Base-by-base conservation (phyloP, 2,113 vertebrate species). In the Puma concolor region DNA sequence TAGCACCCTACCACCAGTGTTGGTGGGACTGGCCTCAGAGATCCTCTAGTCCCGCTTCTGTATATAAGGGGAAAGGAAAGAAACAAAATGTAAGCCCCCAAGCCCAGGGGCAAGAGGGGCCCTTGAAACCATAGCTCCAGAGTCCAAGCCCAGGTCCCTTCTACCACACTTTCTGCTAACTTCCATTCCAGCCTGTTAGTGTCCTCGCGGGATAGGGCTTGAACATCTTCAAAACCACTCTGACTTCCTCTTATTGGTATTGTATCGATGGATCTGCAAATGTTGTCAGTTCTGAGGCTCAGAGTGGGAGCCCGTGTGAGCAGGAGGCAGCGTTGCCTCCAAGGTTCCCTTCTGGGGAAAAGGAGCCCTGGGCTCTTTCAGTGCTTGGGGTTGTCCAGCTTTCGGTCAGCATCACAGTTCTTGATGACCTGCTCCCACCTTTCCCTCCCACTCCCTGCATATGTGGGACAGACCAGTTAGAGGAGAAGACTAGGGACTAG, bases 301-400 rank as follows among this genome's bases (percentile, higher is more conserved):
- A 2, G 2, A 60, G 14, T 8, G n/a, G 52, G 19, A 52, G 57
- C 66, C 36, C 19, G 3, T 36, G 0, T 17, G 63, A 80, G 60
- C 29, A 38, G 54, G 31, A 74, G 11, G 57, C 25, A n/a, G 6
- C 1, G 13, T 8, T 38, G 76, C 69, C 60, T 63, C 85, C n/a
- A 41, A 72, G 79, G 64, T 57, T 82, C 44, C n/a, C 66, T 44
- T 82, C 36, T 31, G 27, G 23, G 38, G 72, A 67, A 82, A 86
- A 50, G 17, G 4, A 90, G 21, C 15, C 29, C 38, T 5, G 3
- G 44, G 31, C 7, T 85, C 27, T 74, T 13, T 36, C 52, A 10
- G n/a, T 5, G 50, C 19, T 67, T 0, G 0, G 5, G 17, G 33
- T 0, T 13, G 31, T 19, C n/a, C 31, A 48, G 31, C 27, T 57